These are phyloP conservation scores for Stegodyphus dumicola DNA, from an alignment of 1,140 invertebrate species.

Conservation along the genomic window DNA sequence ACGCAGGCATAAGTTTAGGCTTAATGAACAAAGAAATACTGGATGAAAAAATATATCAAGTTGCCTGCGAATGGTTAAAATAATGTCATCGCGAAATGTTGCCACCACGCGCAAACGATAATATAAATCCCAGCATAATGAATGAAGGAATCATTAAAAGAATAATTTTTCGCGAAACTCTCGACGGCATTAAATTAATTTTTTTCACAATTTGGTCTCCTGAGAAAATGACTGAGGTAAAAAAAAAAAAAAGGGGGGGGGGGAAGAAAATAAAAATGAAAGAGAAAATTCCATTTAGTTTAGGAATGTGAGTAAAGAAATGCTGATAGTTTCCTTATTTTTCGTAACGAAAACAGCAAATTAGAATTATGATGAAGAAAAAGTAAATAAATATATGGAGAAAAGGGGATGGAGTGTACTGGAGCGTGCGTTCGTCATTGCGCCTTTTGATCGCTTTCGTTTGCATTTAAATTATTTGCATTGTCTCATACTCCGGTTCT, in stretches of 20 bases:
- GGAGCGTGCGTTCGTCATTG: conserved; percentile 20
- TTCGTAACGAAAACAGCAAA: conserved; percentile 34
- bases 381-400: no score
- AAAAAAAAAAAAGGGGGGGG: conserved; percentile 23
- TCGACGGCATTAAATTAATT: conserved; percentile 39
- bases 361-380: conserved; percentile 26
- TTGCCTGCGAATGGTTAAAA: no score
- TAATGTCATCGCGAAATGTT: background rate
- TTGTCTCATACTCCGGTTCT: background rate
- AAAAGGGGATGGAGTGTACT: background rate
- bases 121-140: conserved; percentile 15
- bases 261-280: no score
- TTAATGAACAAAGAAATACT: no score
- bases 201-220: conserved; percentile 33
- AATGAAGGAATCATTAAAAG: conserved; percentile 46
- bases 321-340: conserved; percentile 27
- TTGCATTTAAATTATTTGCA: conserved; percentile 58
- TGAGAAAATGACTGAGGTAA: background rate
- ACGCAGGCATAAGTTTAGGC: no score
- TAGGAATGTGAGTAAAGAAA: conserved; percentile 40
- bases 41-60: no score
- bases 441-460: conserved; percentile 48
- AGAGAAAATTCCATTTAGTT: conserved; percentile 25
- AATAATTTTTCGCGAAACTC: conserved; percentile 38
- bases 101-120: conserved; percentile 8